Conservation (phyloP, 2,113 vertebrate genomes). For the Rhinichthys klamathensis region DNA sequence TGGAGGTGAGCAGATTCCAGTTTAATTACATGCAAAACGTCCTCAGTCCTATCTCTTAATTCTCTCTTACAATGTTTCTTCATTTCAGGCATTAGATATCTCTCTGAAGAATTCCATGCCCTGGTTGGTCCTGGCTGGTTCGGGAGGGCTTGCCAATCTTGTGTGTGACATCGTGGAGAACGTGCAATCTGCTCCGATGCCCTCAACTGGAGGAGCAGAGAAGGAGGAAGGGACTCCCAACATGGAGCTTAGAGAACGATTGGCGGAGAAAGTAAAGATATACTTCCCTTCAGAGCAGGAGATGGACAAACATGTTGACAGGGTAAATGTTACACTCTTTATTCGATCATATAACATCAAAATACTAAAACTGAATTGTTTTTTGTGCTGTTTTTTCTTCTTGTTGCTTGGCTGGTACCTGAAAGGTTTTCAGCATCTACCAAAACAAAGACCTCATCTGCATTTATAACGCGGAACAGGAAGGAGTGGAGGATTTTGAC, state of each 20-base stretch:
- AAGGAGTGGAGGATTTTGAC: slow-evolving; percentile 86
- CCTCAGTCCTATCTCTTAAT: not conserved
- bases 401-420: not conserved
- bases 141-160: slow-evolving; percentile 85
- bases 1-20: slow-evolving; percentile 75
- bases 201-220: slow-evolving; percentile 61
- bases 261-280: slow-evolving; percentile 71
- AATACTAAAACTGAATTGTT: not conserved
- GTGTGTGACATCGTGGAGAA: slow-evolving; percentile 81
- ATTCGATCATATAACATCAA: no score
- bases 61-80: not conserved
- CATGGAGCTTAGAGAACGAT: slow-evolving; percentile 64
- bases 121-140: slow-evolving; percentile 85
- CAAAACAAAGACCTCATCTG: slow-evolving; percentile 82
- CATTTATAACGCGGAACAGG: slow-evolving; percentile 80
- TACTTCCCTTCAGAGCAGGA: slow-evolving; percentile 70
- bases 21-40: not conserved
- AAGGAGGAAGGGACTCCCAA: slow-evolving; percentile 60
- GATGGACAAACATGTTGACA: slow-evolving; percentile 72
- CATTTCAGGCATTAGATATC: slow-evolving; percentile 76
- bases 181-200: slow-evolving; percentile 49
- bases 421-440: slow-evolving; percentile 82
- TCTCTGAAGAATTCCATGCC: slow-evolving; percentile 81
- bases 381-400: not conserved
- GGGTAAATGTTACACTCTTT: slow-evolving; percentile 53